Evolutionary conservation across 2,113 vertebrate species (phyloP), one percentile per base, ranked within the genome.

Genomic region (Odocoileus hemionus): DNA sequence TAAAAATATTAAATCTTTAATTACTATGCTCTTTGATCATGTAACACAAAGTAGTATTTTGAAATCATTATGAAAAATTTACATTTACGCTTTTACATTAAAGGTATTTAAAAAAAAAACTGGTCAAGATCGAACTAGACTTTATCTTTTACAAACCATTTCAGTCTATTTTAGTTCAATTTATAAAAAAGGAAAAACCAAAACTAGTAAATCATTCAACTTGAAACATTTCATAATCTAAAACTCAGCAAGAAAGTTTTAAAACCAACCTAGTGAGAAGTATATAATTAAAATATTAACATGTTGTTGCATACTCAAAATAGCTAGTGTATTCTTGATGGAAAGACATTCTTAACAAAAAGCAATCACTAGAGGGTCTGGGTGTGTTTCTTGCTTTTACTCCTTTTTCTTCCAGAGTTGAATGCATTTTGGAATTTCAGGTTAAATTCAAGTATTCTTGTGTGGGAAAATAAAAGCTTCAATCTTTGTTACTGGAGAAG

Each of bases 371-470:
- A 74, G 52, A 94, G 7, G 58, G 12, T 86, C 25, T 90, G 45
- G 50, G 43, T 45, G 30, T 85, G 8, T 39, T 83, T 88, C 60
- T 87, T 57, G 55, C 52, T 83, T 86, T 90, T 28, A 79, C 43
- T 86, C 36, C 36, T 26, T 30, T 92, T 45, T 74, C 45, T 93
- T 90, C 39, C 36, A 64, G n/a, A 57, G 87, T 79, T 58, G 57
- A 97, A 67, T 52, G 28, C 80, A 43, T 52, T 97, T 93, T 91
- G 57, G 80, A 96, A 92, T 86, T 96, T 39, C 47, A 55, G 79
- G 70, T 93, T 45, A 97, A 86, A 92, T 92, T 70, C 61, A 95
- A 80, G 84, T 54, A 87, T 87, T 96, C 45, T 85, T 80, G 6
- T 50, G 33, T 83, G 45, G 84, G 64, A 89, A 97, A 96, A 95